Conservation (phyloP, 2,797 vertebrate species). For the Megalops cyprinoides region DNA sequence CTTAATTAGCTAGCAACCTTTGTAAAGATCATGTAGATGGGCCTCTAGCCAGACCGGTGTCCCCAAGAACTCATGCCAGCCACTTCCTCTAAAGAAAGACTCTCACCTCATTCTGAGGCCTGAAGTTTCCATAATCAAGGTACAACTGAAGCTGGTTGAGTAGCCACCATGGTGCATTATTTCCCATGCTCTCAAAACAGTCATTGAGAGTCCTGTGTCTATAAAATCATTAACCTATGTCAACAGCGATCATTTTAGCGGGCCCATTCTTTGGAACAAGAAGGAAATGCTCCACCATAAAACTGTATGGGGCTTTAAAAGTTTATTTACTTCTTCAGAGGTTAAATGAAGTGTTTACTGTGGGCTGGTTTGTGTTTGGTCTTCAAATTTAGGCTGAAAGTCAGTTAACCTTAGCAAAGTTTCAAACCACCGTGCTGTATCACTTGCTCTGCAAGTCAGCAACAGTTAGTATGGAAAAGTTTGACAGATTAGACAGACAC, state of each 20-base stretch:
- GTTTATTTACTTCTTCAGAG: background rate
- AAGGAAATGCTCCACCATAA: background rate
- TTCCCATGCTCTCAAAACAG: too few relatives aligned
- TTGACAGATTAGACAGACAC: slow-evolving; percentile 59
- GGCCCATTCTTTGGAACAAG: background rate
- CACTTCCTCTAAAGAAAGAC: too few relatives aligned
- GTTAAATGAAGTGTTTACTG: background rate
- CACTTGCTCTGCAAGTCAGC: slow-evolving; percentile 25
- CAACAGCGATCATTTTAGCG: background rate
- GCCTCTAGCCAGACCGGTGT: too few relatives aligned
- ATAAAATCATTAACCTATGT: background rate
- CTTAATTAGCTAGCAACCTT: too few relatives aligned
- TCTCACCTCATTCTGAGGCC: too few relatives aligned
- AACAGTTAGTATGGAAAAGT: slow-evolving; percentile 50
- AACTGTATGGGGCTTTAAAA: background rate
- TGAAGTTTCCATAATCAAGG: background rate
- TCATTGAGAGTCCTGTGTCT: background rate
- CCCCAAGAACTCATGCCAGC: background rate
- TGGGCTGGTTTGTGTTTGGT: background rate
- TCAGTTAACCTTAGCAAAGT: background rate
- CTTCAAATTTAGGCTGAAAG: background rate
- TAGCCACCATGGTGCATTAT: background rate
- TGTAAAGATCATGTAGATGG: too few relatives aligned
- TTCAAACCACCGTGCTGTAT: slow-evolving; percentile 14
- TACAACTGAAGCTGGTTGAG: background rate